These are phyloP conservation scores for Bucco capensis DNA, from an alignment of 2,113 vertebrate species.

Conservation along the genomic window DNA sequence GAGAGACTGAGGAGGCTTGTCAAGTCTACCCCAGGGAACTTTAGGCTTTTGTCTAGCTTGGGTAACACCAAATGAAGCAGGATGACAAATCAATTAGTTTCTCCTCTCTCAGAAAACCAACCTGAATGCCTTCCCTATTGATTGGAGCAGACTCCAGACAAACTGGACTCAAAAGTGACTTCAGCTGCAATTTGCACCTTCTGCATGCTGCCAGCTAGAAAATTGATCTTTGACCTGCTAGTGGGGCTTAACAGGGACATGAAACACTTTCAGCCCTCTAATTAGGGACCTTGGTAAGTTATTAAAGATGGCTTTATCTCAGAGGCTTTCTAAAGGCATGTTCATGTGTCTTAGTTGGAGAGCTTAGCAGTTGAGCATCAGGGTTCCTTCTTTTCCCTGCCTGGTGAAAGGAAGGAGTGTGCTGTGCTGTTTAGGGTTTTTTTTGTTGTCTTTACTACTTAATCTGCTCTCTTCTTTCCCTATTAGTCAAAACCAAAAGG, in stretches of 20 bases:
- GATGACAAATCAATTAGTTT: not conserved
- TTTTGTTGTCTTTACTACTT: not conserved
- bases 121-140: not conserved
- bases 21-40: not conserved
- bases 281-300: not conserved
- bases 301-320: not conserved
- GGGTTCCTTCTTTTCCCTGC: not conserved
- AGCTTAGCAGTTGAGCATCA: not conserved
- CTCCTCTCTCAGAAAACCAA: not conserved
- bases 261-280: not conserved
- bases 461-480: not conserved
- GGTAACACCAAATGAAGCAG: not conserved
- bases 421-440: not conserved
- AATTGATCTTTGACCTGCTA: not conserved
- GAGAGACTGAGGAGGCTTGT: not conserved
- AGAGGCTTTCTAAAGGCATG: fast-evolving
- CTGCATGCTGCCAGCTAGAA: not conserved
- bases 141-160: not conserved
- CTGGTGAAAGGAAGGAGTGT: not conserved
- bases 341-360: not conserved
- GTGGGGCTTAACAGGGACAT: not conserved
- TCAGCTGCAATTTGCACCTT: not conserved
- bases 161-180: not conserved
- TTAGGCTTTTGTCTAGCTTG: not conserved
- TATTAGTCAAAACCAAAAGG: too few species aligned